These are phyloP conservation scores for Parotia lawesii DNA, from an alignment of 2,113 vertebrate genomes.

Conservation along the genomic window DNA sequence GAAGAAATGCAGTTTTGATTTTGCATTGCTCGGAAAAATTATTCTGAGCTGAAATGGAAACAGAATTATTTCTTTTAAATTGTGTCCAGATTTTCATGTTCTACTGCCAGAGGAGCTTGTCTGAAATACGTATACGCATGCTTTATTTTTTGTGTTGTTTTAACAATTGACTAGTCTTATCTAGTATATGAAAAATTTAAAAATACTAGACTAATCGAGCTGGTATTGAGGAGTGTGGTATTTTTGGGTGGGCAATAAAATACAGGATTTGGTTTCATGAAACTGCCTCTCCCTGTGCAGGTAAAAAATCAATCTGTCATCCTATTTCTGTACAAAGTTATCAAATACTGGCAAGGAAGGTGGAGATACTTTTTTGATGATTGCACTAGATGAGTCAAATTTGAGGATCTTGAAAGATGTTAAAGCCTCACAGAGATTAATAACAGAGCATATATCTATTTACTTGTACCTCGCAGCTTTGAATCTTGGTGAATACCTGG, in stretches of 20 bases:
- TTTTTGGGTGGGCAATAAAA: not conserved
- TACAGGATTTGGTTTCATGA: not conserved
- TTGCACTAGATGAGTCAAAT: not conserved
- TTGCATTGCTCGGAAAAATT: not conserved
- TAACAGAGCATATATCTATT: not conserved
- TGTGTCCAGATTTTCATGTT: not conserved
- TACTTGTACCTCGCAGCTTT: not conserved
- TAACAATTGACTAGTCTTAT: not conserved
- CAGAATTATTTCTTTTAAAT: not conserved
- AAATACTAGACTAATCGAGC: not conserved
- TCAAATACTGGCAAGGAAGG: not conserved
- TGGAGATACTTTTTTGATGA: not conserved
- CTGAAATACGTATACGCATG: not conserved
- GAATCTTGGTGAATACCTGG: not conserved
- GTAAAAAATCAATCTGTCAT: not conserved
- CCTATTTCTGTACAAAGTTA: not conserved
- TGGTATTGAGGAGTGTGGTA: not conserved
- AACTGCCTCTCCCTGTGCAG: not conserved
- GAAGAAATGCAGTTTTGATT: not conserved
- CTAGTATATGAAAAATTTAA: not conserved
- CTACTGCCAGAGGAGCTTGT: not conserved
- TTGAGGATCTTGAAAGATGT: not conserved
- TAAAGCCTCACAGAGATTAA: not conserved
- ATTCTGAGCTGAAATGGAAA: not conserved
- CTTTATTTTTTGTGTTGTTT: not conserved